A percentile compares a stretch with the other conserved stretches of the same genome.
phyloP scores from a whole-genome alignment of 2,113 vertebrate species.

The Phyllostomus hastatus region DNA sequence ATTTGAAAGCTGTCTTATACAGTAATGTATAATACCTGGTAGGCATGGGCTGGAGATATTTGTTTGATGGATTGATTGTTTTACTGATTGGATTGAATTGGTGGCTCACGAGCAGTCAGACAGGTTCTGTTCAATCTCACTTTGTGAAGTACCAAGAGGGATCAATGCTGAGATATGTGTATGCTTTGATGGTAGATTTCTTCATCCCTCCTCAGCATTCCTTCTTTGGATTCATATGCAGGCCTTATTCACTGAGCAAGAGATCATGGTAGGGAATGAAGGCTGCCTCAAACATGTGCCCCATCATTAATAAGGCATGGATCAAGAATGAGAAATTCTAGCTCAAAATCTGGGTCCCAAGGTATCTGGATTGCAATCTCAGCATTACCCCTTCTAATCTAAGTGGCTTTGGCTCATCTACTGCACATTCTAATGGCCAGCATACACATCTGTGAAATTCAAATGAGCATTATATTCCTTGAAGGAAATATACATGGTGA shows the following conservation, averaged over 20 bases:
- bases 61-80: neutral
- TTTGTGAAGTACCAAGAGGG: neutral
- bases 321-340: neutral
- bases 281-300: neutral
- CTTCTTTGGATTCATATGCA: neutral
- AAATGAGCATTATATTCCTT: neutral
- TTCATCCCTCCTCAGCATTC: neutral
- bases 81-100: neutral
- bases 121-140: neutral
- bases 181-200: neutral
- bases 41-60: neutral
- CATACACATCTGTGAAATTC: neutral
- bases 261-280: neutral
- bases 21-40: neutral
- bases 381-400: neutral
- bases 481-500: neutral
- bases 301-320: neutral
- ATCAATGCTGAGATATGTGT: neutral
- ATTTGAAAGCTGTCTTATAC: neutral
- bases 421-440: neutral
- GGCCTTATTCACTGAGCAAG: neutral
- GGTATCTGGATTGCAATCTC: neutral
- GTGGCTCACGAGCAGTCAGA: neutral
- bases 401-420: too few relatives aligned
- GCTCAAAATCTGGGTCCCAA: neutral